Base-by-base conservation (phyloP, 2,888 invertebrate species). In the Chloromyia formosa region DNA sequence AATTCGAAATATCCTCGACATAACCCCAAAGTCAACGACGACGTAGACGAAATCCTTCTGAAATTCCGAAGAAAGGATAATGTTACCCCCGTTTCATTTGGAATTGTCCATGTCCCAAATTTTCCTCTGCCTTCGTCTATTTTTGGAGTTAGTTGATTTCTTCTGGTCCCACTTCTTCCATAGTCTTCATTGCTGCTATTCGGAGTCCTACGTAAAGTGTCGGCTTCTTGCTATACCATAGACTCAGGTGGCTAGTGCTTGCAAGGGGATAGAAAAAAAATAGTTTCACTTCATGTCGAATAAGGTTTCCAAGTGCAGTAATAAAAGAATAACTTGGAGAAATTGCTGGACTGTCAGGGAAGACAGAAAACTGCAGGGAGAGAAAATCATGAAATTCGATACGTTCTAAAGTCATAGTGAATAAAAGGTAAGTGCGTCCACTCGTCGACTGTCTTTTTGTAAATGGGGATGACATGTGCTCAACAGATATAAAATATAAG, bases 341-440 rank as follows among this genome's bases (percentile, higher is more conserved):
- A 40, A 40, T 40, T 10, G 27, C 14, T 5, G 40, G 5, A 62
- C 23, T 16, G 62, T 23, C 10, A n/a, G 22, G 10, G 61, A 5
- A 27, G 22, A 16, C 16, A 14, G 62, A n/a, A 35, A 62, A 40
- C n/a, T 16, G 27, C 35, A 40, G 49, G 35, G 35, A 49, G 22
- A 7, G 16, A 35, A 49, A 49, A 45, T 66, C 66, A 35, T 66
- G 54, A 71, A 71, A 56, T 35, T 20, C 7, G 58, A 71, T 56
- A 71, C 27, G 56, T 22, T 58, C 14, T 40, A 16, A 71, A 58
- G 71, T 71, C 71, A 71, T 27, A 40, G 56, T 58, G 71, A 71
- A 71, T 71, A 71, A 71, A 71, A 58, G 71, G 58, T 56, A 58
- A 71, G 71, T 68, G 53, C 56, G 56, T 58, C 58, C 56, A 58